A percentile compares a stretch with the other conserved stretches of the same genome.
Evolutionary conservation across 2,888 invertebrate genomes (phyloP).

Genomic region (Ochropleura plecta): DNA sequence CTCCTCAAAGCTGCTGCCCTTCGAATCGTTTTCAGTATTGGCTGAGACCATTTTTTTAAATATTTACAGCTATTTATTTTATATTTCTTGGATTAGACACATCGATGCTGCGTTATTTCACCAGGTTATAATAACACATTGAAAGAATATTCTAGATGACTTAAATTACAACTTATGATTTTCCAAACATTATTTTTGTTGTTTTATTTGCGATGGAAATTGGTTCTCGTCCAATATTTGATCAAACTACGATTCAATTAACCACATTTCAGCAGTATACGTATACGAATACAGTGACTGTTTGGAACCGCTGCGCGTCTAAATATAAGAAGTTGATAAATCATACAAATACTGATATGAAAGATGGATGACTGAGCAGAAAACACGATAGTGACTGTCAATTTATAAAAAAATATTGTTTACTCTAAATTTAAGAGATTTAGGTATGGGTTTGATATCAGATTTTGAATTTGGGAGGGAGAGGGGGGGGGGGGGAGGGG

Average conservation of each 20-base stretch:
- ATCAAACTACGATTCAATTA: background rate
- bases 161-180: background rate
- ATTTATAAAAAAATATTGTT: background rate
- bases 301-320: background rate
- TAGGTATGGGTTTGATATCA: background rate
- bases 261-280: constrained; percentile 4
- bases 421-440: background rate
- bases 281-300: constrained; percentile 8
- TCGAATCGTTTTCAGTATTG: constrained; percentile 11
- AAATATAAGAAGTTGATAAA: constrained; percentile 38
- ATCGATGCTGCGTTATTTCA: background rate
- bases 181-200: background rate
- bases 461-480: too few relatives aligned
- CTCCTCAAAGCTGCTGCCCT: constrained; percentile 47
- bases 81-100: background rate
- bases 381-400: background rate
- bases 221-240: background rate
- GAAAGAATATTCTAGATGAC: background rate
- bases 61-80: background rate
- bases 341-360: constrained; percentile 44
- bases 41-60: constrained; percentile 34
- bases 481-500: too few relatives aligned
- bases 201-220: background rate
- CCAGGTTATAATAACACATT: constrained; percentile 1
- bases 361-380: background rate